Conservation (phyloP, 2,797 vertebrate genomes). For the Scolopax bukidnonensis region DNA sequence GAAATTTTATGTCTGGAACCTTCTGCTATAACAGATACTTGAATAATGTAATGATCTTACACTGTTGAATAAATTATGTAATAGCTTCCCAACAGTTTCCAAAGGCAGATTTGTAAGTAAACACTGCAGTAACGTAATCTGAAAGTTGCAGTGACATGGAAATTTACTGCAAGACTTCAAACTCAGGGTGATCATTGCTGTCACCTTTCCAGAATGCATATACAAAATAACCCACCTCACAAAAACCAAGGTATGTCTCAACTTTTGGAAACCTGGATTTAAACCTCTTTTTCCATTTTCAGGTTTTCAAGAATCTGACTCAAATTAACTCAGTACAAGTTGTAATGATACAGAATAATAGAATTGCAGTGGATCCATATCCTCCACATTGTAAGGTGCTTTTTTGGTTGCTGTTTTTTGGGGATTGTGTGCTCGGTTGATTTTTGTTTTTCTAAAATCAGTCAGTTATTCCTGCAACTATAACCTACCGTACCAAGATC, state of each 20-base stretch:
- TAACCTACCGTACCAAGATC: neutral
- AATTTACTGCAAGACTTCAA: neutral
- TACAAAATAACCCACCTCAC: neutral
- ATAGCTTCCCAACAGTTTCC: neutral
- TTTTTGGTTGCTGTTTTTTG: neutral
- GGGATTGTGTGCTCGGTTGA: neutral
- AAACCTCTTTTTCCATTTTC: neutral
- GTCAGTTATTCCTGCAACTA: neutral
- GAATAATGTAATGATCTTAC: neutral
- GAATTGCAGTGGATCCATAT: too few species aligned
- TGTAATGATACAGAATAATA: too few species aligned
- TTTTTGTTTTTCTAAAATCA: neutral
- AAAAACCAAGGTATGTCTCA: neutral
- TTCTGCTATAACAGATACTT: neutral
- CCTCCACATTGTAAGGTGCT: too few species aligned
- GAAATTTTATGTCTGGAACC: neutral
- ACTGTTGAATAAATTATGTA: neutral
- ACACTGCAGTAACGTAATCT: neutral
- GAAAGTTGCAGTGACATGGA: neutral
- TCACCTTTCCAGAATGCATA: neutral
- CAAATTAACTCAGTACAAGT: neutral
- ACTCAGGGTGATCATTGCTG: neutral
- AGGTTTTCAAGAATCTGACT: neutral
- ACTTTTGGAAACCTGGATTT: neutral
- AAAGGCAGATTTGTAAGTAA: neutral